Conservation (phyloP, 2,797 vertebrate species). For the Epinephelus coioides region DNA sequence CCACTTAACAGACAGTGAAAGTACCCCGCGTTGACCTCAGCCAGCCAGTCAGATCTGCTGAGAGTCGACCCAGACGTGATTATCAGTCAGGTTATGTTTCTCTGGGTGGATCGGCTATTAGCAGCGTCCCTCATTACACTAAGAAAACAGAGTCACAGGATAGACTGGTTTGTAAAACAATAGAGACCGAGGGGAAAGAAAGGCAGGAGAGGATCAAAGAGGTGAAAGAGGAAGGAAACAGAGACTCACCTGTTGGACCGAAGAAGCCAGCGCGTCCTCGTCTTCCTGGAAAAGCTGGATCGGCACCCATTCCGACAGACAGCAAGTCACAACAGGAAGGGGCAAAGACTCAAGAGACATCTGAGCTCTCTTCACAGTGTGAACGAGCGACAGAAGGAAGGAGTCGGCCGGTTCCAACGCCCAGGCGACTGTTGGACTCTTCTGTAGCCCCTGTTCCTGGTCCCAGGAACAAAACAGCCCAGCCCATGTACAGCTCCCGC, state of each 20-base stretch:
- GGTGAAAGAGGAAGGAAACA: slow-evolving; percentile 5
- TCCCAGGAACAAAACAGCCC: slow-evolving; percentile 46
- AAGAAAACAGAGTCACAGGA: slow-evolving; percentile 49
- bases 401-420: slow-evolving; percentile 45
- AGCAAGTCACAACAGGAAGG: not conserved
- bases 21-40: not conserved
- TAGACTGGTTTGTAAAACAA: slow-evolving; percentile 39
- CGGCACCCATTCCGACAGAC: not conserved
- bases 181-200: not conserved
- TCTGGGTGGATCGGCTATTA: slow-evolving; percentile 50
- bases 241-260: not conserved
- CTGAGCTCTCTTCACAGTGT: not conserved
- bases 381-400: slow-evolving; percentile 15
- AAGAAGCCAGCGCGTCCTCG: slow-evolving; percentile 1
- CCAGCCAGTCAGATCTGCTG: slow-evolving; percentile 2
- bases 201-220: slow-evolving; percentile 20
- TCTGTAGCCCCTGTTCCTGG: slow-evolving; percentile 50
- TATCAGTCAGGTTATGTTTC: slow-evolving; percentile 43
- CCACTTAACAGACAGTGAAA: slow-evolving; percentile 46
- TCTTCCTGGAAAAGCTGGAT: slow-evolving; percentile 3
- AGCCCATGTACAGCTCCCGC: slow-evolving; percentile 6
- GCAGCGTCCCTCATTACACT: slow-evolving; percentile 58
- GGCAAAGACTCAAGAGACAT: not conserved
- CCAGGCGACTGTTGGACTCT: slow-evolving; percentile 31
- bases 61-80: not conserved